Evolutionary conservation across 2,113 vertebrate genomes (phyloP).

Genomic region (Tyto alba): DNA sequence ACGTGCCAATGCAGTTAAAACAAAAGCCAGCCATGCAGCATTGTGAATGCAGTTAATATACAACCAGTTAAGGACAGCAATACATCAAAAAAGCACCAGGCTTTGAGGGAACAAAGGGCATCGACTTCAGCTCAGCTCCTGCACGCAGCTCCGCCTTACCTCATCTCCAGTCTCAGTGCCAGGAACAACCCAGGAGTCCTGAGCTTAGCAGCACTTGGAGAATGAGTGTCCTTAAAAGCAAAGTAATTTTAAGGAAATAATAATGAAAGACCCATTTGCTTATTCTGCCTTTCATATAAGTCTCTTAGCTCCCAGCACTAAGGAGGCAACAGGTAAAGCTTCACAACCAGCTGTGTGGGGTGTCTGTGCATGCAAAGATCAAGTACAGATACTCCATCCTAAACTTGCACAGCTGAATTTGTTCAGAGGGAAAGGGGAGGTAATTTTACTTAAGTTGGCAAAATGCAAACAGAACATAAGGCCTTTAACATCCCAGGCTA

Average conservation of each 20-base stretch:
- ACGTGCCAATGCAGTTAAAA: neutral
- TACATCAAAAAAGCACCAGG: neutral
- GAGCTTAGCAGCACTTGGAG: conserved; percentile 43
- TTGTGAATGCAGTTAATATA: neutral
- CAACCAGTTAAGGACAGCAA: conserved; percentile 10
- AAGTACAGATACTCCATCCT: neutral
- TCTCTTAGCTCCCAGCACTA: neutral
- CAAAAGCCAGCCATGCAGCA: conserved; percentile 19
- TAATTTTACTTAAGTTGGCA: neutral
- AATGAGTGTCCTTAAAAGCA: conserved; percentile 30
- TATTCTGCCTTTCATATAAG: neutral
- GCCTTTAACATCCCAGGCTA: neutral
- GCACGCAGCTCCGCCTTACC: conserved; percentile 23
- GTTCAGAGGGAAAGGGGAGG: neutral
- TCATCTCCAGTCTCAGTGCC: conserved; percentile 30
- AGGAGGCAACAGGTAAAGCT: neutral
- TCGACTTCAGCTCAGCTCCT: neutral
- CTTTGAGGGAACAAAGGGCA: conserved; percentile 23
- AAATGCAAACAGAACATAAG: neutral
- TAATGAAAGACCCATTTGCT: neutral
- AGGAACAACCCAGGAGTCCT: neutral
- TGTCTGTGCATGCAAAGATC: neutral
- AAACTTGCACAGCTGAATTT: neutral
- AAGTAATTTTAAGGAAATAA: conserved; percentile 11
- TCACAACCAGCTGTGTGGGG: neutral